These are phyloP conservation scores for Stegastes partitus DNA, from an alignment of 2,113 vertebrate genomes.

Conservation along the genomic window DNA sequence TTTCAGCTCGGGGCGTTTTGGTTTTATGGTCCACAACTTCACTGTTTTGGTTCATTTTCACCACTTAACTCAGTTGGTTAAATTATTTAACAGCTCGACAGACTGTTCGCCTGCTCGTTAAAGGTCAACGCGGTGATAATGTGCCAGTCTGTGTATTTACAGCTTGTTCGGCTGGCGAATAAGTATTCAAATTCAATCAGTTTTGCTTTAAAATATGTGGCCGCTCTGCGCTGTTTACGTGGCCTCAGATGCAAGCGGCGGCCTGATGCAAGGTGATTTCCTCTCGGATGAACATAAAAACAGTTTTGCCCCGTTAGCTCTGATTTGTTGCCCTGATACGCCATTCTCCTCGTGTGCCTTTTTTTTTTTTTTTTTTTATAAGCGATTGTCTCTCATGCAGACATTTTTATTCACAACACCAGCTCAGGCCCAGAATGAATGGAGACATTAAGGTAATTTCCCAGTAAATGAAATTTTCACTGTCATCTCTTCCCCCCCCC, in stretches of 20 bases:
- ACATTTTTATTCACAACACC: slow-evolving; percentile 39
- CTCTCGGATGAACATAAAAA: slow-evolving; percentile 15
- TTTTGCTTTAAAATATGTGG: background rate
- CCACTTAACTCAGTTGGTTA: too few relatives aligned
- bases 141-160: background rate
- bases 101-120: background rate
- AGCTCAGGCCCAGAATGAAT: slow-evolving; percentile 28
- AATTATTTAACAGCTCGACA: background rate
- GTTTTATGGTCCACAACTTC: background rate
- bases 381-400: slow-evolving; percentile 31
- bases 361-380: slow-evolving; percentile 24
- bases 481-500: slow-evolving; percentile 13
- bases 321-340: slow-evolving; percentile 31
- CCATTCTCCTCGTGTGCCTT: slow-evolving; percentile 29
- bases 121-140: background rate
- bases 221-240: background rate
- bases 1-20: background rate
- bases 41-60: background rate
- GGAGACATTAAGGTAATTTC: slow-evolving; percentile 48
- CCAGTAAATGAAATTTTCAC: slow-evolving; percentile 37
- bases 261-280: slow-evolving; percentile 14
- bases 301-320: slow-evolving; percentile 34
- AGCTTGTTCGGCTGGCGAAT: background rate
- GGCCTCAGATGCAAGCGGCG: background rate
- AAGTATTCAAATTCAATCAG: too few relatives aligned